phyloP scores from a whole-genome alignment of 1,140 invertebrate species.

The Drosophila pandora region DNA sequence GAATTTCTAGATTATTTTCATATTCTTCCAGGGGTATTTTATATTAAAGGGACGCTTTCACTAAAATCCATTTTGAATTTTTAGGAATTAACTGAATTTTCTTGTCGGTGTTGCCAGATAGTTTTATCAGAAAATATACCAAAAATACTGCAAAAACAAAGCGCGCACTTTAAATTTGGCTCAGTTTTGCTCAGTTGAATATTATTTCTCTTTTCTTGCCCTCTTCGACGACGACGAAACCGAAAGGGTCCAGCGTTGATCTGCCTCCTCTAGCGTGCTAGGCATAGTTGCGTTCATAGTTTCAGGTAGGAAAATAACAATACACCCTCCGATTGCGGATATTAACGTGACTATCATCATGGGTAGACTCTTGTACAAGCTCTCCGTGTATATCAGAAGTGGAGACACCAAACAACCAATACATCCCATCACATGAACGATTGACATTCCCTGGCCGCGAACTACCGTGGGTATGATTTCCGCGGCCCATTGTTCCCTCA shows the following conservation, averaged over 20 bases:
- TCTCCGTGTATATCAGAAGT: constrained; percentile 90
- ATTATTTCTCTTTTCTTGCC: neutral
- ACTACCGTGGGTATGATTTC: constrained; percentile 94
- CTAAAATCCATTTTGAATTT: no score
- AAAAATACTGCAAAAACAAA: no score
- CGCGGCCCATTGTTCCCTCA: constrained; percentile 93
- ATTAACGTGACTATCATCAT: constrained; percentile 88
- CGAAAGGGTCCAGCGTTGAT: constrained; percentile 21
- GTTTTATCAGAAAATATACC: no score
- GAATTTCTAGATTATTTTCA: no score
- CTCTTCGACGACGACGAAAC: neutral
- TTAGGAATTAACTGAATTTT: no score
- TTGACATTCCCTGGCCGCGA: constrained; percentile 91
- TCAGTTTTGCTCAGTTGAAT: neutral
- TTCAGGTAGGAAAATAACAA: constrained; percentile 90
- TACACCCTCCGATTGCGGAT: constrained; percentile 86
- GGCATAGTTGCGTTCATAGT: constrained; percentile 91
- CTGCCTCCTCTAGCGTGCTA: constrained; percentile 85
- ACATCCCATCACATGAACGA: constrained; percentile 93
- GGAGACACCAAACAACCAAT: constrained; percentile 91
- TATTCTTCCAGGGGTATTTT: no score
- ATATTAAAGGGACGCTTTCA: no score
- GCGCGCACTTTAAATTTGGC: no score
- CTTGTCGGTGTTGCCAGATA: no score
- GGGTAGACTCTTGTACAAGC: constrained; percentile 88